Base-by-base conservation (phyloP, 2,113 vertebrate species). In the Ammodytes dubius region DNA sequence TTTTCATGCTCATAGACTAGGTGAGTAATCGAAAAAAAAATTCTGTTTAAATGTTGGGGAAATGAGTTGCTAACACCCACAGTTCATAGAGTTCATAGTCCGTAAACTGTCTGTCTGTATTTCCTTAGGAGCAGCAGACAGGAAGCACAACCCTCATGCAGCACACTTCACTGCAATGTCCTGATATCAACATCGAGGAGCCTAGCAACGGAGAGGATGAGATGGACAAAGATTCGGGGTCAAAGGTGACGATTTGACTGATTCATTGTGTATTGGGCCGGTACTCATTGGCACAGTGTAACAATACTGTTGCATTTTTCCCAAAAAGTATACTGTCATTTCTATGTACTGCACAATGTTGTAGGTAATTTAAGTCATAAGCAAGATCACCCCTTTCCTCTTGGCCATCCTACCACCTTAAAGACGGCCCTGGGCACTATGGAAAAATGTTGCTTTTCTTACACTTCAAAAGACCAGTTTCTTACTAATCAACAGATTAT, bases 181-280 rank as follows among this genome's bases (percentile, higher is more conserved):
- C 87, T 7, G 53, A 1, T 54, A 4, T 63, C 75, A 79, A 46
- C 7, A 19, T 54, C 39, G 91, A 81, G 40, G 88, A 88, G 3
- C 58, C 53, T 7, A 75, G 82, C 61, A 69, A 82, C 19, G 35
- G 46, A 47, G 89, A 93, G 9, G 92, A 94, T 35, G 91, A 93
- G 35, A 63, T 89, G 61, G 90, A 93, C 69, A 93, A 88, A 71
- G 93, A 94, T 5, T 87, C 85, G 0, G 92, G 87, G 53, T 94
- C 94, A 88, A 94, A 95, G 93, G 94, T 94, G 60, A 90, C 19
- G 7, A 4, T 63, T 47, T 60, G 50, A 9, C 54, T 19, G 19
- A 58, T 14, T 45, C 19, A 58, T 58, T 57, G 5, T 6, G 47
- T 35, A 58, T 0, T 57, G 9, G 53, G 42, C 53, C 27, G 4